Conservation (phyloP, 2,888 invertebrate species). For the Asteroscopus sphinx region DNA sequence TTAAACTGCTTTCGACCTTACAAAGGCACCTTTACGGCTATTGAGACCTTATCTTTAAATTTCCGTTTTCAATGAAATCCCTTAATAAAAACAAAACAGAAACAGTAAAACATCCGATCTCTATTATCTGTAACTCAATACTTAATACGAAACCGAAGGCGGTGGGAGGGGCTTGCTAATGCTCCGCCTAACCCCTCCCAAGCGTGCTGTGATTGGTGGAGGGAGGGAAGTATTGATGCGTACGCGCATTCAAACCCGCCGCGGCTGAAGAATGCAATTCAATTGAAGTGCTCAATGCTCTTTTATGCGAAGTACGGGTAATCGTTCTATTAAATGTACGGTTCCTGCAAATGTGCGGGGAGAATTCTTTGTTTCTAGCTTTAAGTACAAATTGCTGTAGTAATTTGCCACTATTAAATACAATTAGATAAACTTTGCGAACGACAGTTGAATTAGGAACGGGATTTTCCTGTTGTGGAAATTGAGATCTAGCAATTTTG, state of each 20-base stretch:
- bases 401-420: conserved; percentile 44
- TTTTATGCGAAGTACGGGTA: conserved; percentile 75
- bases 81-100: conserved; percentile 66
- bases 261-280: conserved; percentile 77
- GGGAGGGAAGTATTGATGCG: conserved; percentile 65
- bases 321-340: conserved; percentile 70
- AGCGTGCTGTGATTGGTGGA: conserved; percentile 74
- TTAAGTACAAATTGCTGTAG: conserved; percentile 36
- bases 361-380: conserved; percentile 52
- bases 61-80: conserved; percentile 73
- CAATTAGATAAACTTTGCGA: conserved; percentile 41
- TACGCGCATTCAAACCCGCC: conserved; percentile 69
- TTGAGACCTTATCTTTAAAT: conserved; percentile 66
- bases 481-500: conserved; percentile 23
- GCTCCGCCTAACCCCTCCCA: conserved; percentile 71
- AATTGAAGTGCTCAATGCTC: conserved; percentile 78
- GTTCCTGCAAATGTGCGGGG: conserved; percentile 27
- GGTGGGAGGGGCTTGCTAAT: conserved; percentile 70
- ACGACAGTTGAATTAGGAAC: conserved; percentile 35
- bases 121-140: conserved; percentile 82
- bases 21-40: conserved; percentile 62
- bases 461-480: conserved; percentile 35
- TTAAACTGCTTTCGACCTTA: conserved; percentile 52
- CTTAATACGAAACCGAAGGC: conserved; percentile 75
- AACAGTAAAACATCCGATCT: conserved; percentile 68